Percentiles rank a stretch among this genome's conserved stretches.
Conservation (phyloP, 2,113 vertebrate species). For the Leucosticte australis region DNA sequence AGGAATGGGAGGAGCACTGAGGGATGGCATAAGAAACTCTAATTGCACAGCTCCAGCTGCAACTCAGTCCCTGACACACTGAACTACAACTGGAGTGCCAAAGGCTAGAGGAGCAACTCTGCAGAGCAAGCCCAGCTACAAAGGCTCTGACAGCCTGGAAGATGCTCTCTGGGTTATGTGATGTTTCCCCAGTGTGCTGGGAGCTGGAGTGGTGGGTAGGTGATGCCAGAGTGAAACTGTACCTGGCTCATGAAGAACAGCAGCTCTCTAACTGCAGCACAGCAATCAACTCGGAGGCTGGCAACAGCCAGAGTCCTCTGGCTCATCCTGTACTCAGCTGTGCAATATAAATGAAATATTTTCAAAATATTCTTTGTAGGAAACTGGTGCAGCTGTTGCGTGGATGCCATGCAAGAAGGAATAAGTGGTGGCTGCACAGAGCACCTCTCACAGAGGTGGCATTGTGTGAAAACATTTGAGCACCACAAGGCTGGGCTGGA, state of each 20-base stretch:
- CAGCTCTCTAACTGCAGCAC: neutral
- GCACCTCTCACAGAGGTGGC: neutral
- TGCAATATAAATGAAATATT: neutral
- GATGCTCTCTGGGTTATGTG: neutral
- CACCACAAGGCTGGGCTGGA: neutral
- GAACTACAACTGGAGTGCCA: conserved; percentile 3
- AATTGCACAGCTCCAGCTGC: conserved; percentile 39
- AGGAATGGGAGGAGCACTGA: conserved; percentile 37
- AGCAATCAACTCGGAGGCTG: neutral
- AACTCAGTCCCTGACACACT: conserved; percentile 42
- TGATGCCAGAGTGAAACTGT: neutral
- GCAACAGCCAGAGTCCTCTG: neutral
- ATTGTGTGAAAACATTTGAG: neutral
- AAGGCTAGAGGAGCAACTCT: neutral
- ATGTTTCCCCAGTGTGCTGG: neutral
- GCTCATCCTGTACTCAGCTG: neutral
- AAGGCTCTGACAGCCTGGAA: neutral
- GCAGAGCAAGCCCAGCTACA: neutral
- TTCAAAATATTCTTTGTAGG: neutral
- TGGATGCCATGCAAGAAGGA: neutral
- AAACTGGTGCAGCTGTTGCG: neutral
- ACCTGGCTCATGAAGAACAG: neutral
- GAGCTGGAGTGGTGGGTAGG: neutral
- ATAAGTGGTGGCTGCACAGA: neutral
- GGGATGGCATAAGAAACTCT: neutral